A percentile compares a stretch with the other conserved stretches of the same genome.
These are phyloP conservation scores for Microctenopoma stevenorrisi DNA, from an alignment of 2,797 vertebrate genomes.

Conservation along the genomic window DNA sequence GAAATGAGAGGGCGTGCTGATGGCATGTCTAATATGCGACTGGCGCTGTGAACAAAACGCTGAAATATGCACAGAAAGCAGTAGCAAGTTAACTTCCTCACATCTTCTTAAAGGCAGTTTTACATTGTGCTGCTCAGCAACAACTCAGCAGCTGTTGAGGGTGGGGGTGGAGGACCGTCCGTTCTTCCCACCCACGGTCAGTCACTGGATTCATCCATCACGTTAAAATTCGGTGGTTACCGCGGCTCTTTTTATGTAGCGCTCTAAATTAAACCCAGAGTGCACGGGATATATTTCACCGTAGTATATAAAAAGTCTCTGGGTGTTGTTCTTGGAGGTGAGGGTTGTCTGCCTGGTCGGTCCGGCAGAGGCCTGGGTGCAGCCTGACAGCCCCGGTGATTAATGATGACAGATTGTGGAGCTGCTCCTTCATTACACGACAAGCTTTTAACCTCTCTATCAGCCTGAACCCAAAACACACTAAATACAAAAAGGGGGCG, in stretches of 20 bases:
- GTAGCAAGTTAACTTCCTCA: no score
- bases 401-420: constrained; percentile 78
- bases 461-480: constrained; percentile 42
- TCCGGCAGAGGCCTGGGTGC: constrained; percentile 54
- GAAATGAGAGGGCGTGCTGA: no score
- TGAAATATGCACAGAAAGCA: no score
- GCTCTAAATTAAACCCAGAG: constrained; percentile 35
- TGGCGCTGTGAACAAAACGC: no score
- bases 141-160: constrained; percentile 8
- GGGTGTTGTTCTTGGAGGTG: constrained; percentile 54
- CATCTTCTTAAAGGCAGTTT: no score
- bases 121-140: constrained; percentile 9
- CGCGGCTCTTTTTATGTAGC: constrained; percentile 21
- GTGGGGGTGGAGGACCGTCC: constrained; percentile 18
- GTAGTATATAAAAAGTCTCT: constrained; percentile 29
- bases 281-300: constrained; percentile 5
- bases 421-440: constrained; percentile 70
- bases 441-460: constrained; percentile 69
- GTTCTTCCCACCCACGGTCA: constrained; percentile 24
- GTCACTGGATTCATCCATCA: constrained; percentile 30
- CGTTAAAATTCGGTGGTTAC: constrained; percentile 15
- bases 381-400: constrained; percentile 75
- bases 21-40: no score
- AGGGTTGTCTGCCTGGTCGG: constrained; percentile 36
- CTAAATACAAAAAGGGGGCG: constrained; percentile 1